Base-by-base conservation (phyloP, 2,113 vertebrate species). In the Stigmatopora nigra region DNA sequence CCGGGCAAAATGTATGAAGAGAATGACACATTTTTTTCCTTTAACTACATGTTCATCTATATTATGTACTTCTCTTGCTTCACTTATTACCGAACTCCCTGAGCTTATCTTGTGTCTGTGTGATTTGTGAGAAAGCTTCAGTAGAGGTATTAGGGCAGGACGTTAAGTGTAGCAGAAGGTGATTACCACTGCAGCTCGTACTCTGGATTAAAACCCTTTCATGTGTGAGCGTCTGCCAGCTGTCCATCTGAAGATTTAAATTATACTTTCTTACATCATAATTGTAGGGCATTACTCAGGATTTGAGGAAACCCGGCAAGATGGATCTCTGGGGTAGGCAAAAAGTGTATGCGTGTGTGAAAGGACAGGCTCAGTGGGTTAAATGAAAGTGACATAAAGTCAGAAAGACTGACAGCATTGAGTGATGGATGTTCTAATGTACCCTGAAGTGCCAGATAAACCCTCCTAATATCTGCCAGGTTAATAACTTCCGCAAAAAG, bases 321-420 rank as follows among this genome's bases (percentile, higher is more conserved):
- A 77, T 67, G 41, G 67, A 46, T 55, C 46, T 9, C 55, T 64
- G 45, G 71, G 60, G 73, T 41, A 44, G 46, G 63, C 11, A 7
- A 38, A 36, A 52, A 44, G 61, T 16, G 44, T 19, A 22, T 52
- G 20, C 1, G 12, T 55, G 11, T 7, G 12, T 55, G 11, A 4
- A 12, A n/a, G 20, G 72, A 25, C 67, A 61, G 62, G 22, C 48
- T 62, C 69, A 73, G 69, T 64, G 57, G 69, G 68, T 80, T 80
- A 82, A 84, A 77, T 74, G 67, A 82, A 87, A 86, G 65, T 61
- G 65, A 78, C 64, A 73, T 65, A 75, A 65, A 53, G 72, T 77
- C 73, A 71, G 75, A 74, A 73, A 81, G 79, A 75, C 46, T 77
- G 84, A 81, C 76, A 62, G 74, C 36, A 51, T 64, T 80, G 80